Conservation (phyloP, 1,140 invertebrate species). For the Macrobrachium rosenbergii region DNA sequence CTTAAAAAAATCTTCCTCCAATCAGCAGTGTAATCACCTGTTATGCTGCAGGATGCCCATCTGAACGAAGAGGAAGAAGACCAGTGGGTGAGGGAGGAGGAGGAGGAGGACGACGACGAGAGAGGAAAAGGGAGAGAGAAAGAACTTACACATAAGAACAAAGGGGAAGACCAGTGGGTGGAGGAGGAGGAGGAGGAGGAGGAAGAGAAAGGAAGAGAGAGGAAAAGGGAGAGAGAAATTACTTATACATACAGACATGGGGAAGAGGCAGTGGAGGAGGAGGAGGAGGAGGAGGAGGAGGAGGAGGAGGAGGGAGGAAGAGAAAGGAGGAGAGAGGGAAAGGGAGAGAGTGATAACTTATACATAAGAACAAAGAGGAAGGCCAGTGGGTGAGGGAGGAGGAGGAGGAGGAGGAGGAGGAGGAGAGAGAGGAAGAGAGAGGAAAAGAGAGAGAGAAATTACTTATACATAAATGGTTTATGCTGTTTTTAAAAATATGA, state of each 20-base stretch:
- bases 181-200: background rate
- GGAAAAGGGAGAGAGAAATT: background rate
- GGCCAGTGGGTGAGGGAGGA: background rate
- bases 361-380: too few species aligned
- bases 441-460: background rate
- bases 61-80: too few species aligned
- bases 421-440: background rate
- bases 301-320: background rate
- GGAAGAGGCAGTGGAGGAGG: too few species aligned
- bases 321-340: background rate
- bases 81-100: background rate
- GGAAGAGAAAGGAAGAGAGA: background rate
- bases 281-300: background rate
- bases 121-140: background rate
- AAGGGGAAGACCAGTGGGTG: too few species aligned
- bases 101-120: background rate
- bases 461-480: too few species aligned
- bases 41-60: too few species aligned
- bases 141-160: background rate
- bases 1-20: too few species aligned
- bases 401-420: background rate
- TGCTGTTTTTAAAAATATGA: too few species aligned
- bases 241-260: too few species aligned
- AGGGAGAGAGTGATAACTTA: too few species aligned
- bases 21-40: too few species aligned